These are phyloP conservation scores for Erebia aethiops DNA, from an alignment of 2,888 invertebrate genomes.

Conservation along the genomic window DNA sequence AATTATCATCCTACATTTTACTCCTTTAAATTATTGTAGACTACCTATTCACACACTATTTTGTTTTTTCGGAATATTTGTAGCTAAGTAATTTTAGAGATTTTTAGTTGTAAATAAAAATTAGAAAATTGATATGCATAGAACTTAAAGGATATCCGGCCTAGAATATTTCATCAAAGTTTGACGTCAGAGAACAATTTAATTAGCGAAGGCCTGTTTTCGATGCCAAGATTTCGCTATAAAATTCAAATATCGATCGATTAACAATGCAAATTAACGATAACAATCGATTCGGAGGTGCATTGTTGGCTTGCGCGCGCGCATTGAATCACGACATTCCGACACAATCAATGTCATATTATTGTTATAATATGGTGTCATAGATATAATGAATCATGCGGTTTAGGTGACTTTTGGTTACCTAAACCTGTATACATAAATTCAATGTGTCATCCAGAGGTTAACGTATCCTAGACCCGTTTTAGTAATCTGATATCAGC, in stretches of 20 bases:
- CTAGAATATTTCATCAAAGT: conserved; percentile 21
- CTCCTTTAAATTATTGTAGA: background rate
- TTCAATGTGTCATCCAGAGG: background rate
- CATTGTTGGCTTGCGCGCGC: conserved; percentile 62
- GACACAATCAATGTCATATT: conserved; percentile 29
- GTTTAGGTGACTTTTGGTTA: conserved; percentile 23
- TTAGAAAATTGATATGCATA: conserved; percentile 20
- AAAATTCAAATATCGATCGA: conserved; percentile 45
- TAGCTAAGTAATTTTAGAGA: background rate
- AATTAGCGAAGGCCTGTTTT: conserved; percentile 20
- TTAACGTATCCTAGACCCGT: too few species aligned
- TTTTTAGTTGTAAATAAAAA: background rate
- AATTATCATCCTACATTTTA: background rate
- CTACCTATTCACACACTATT: background rate
- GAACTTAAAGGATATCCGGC: conserved; percentile 27
- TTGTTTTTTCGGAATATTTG: background rate
- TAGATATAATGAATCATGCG: conserved; percentile 33
- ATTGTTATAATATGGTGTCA: conserved; percentile 10
- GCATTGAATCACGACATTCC: conserved; percentile 54
- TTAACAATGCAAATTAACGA: conserved; percentile 43
- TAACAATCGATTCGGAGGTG: conserved; percentile 38
- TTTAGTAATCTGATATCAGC: too few species aligned
- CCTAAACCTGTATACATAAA: background rate
- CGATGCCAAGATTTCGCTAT: conserved; percentile 37
- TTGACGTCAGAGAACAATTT: conserved; percentile 34